Base-by-base conservation (phyloP, 2,113 vertebrate species). In the Amphiprion ocellaris region DNA sequence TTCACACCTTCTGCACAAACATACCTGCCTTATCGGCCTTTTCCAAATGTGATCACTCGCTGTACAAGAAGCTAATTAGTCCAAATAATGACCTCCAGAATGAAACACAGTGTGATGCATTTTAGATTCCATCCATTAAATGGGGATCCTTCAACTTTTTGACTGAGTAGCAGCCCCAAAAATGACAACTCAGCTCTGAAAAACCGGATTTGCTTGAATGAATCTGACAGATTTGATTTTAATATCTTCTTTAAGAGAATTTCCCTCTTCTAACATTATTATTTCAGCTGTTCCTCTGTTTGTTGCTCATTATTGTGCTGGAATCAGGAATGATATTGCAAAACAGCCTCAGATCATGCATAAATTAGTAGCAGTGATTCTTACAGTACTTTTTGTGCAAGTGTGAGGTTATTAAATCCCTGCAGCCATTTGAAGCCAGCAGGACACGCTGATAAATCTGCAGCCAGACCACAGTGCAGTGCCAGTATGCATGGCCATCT, bases 11-110 rank as follows among this genome's bases (percentile, higher is more conserved):
- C 33, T 17, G 54, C n/a, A 71, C 24, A 55, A 24, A 54, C 54
- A 62, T 9, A 69, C 16, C 41, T 15, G 21, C 46, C 39, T 66
- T 62, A 44, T 81, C 56, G 49, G 10, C 52, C 60, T 54, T 53
- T 28, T 62, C n/a, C 19, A 81, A 76, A 63, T 33, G 17, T 6
- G 21, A 52, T 56, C 21, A 15, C 11, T 44, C 15, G 64, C 10
- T 47, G n/a, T 21, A 33, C 46, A 4, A 15, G 5, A 49, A 3
- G 52, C 5, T 19, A 85, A 82, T 64, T 41, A 65, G 30, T 24
- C 15, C 58, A 50, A 47, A 28, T 16, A 67, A 61, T 50, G 23
- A 67, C 15, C 50, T 14, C 39, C 2, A 52, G 41, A 44, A 44
- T 71, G 46, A 82, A 30, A 71, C 33, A 2, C 10, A 74, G 46